These are phyloP conservation scores for Eulemur coronatus DNA, from an alignment of 2,797 vertebrate species.

Conservation along the genomic window DNA sequence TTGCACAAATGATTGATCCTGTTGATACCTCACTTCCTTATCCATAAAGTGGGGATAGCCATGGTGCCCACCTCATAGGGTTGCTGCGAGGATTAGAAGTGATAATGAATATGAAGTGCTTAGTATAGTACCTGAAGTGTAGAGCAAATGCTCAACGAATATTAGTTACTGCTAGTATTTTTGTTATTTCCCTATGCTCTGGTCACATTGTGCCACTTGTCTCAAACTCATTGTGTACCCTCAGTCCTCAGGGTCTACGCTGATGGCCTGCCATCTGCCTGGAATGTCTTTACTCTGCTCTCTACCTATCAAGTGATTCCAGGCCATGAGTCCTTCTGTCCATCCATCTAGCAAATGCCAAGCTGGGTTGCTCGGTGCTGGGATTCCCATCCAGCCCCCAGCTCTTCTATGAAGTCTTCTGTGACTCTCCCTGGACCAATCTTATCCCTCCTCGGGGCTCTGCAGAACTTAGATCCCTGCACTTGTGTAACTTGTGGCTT, in stretches of 20 bases:
- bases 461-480: not conserved
- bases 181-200: not conserved
- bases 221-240: not conserved
- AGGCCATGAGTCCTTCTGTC: not conserved
- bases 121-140: not conserved
- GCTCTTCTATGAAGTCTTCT: not conserved
- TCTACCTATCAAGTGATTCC: not conserved
- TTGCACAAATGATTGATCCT: not conserved
- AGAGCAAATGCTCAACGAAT: not conserved
- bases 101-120: not conserved
- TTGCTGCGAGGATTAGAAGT: not conserved
- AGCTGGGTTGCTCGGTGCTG: not conserved
- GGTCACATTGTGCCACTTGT: not conserved
- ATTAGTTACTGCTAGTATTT: rapidly evolving
- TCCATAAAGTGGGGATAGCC: not conserved
- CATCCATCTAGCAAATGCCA: not conserved
- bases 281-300: not conserved
- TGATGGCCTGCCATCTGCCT: not conserved
- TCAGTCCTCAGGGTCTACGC: not conserved
- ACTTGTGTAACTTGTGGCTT: not conserved
- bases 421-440: not conserved
- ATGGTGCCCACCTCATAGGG: not conserved
- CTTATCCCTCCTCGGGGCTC: not conserved
- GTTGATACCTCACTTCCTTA: not conserved
- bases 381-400: not conserved